These are phyloP conservation scores for Serrognathus titanus DNA, from an alignment of 2,888 invertebrate genomes.

Conservation along the genomic window DNA sequence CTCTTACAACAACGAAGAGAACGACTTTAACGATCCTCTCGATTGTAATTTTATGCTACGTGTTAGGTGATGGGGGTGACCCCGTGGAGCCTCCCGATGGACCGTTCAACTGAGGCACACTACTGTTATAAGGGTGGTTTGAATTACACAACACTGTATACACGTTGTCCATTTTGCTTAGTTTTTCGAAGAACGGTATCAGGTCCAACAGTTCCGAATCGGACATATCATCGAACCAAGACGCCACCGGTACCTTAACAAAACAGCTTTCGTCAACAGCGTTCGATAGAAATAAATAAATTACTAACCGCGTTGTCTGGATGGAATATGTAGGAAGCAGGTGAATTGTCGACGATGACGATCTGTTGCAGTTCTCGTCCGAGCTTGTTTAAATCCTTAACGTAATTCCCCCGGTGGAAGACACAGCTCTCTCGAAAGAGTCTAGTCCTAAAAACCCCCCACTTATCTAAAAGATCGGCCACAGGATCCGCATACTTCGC, in stretches of 20 bases:
- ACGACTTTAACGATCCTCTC: constrained; percentile 29
- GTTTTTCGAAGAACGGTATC: constrained; percentile 96
- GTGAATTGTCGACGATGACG: constrained; percentile 99
- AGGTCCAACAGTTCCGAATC: constrained; percentile 96
- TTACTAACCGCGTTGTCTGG: constrained; percentile 97
- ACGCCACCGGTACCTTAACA: constrained; percentile 90
- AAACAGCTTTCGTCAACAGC: too few relatives aligned
- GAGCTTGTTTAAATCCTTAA: constrained; percentile 97
- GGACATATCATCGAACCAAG: constrained; percentile 99
- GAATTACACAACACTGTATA: constrained; percentile 92
- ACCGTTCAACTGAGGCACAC: constrained; percentile 37
- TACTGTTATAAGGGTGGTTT: constrained; percentile 73
- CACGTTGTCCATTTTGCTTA: constrained; percentile 95
- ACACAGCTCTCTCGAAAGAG: constrained; percentile 99
- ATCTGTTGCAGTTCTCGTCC: constrained; percentile 95
- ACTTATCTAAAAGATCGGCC: constrained; percentile 93
- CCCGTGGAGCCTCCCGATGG: constrained; percentile 25
- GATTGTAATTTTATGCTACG: constrained; percentile 36
- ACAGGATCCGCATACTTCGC: constrained; percentile 99
- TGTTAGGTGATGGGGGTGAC: constrained; percentile 33
- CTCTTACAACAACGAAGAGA: constrained; percentile 32
- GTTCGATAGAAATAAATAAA: not conserved
- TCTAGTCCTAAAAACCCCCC: constrained; percentile 94
- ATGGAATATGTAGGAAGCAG: constrained; percentile 99
- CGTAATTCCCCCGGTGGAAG: constrained; percentile 99